These are phyloP conservation scores for Rhea pennata DNA, from an alignment of 2,113 vertebrate species.

Conservation along the genomic window DNA sequence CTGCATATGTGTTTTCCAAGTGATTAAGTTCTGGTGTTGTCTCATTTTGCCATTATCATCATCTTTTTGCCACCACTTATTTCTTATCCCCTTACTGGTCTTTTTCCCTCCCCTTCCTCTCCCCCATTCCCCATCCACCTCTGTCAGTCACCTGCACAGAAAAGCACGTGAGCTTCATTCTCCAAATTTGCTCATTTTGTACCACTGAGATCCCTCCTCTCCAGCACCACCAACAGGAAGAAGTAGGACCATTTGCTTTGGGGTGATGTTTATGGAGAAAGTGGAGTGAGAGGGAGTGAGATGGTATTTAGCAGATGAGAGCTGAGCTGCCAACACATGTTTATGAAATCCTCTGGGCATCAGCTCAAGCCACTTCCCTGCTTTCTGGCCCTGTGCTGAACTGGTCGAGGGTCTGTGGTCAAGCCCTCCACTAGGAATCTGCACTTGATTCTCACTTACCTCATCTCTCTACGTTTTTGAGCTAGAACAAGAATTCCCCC, in stretches of 20 bases:
- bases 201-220: not conserved
- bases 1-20: not conserved
- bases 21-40: not conserved
- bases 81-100: not conserved
- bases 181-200: not conserved
- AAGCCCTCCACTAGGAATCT: too few relatives aligned
- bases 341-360: too few relatives aligned
- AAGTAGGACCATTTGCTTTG: not conserved
- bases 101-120: not conserved
- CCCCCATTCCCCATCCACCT: accelerated
- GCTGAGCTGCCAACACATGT: too few relatives aligned
- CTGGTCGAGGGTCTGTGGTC: too few relatives aligned
- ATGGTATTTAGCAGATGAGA: too few relatives aligned
- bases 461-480: too few relatives aligned
- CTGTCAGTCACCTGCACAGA: not conserved
- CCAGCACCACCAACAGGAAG: not conserved
- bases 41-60: not conserved
- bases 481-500: too few relatives aligned
- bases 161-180: not conserved
- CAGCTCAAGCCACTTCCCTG: too few relatives aligned
- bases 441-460: too few relatives aligned
- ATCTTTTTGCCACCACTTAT: not conserved
- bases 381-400: too few relatives aligned
- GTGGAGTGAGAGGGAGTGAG: too few relatives aligned
- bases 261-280: too few relatives aligned